Conservation (phyloP, 2,797 vertebrate genomes). For the Anguilla marmorata region DNA sequence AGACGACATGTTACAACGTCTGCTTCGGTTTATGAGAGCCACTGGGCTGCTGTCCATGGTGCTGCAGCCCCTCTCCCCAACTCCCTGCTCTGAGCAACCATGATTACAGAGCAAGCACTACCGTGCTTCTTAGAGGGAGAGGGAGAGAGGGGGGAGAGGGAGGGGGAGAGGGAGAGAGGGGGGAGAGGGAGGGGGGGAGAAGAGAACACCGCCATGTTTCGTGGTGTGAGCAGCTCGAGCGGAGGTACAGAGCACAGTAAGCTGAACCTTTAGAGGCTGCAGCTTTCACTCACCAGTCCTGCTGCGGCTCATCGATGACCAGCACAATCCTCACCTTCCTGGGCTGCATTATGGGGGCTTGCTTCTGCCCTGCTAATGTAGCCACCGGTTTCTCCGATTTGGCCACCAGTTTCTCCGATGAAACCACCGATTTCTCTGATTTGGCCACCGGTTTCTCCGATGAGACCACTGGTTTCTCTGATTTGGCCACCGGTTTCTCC, state of each 20-base stretch:
- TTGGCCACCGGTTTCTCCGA: not conserved
- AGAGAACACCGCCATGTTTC: not conserved
- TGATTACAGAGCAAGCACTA: not conserved
- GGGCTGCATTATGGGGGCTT: conserved; percentile 73
- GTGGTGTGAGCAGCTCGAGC: not conserved
- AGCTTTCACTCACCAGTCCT: conserved; percentile 85
- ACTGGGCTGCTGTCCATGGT: not conserved
- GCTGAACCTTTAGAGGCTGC: not conserved
- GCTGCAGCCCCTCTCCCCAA: not conserved
- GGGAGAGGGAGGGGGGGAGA: not conserved
- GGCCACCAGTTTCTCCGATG: not conserved
- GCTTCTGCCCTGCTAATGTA: conserved; percentile 75
- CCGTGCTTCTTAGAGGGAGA: not conserved
- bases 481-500: not conserved
- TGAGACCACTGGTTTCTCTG: not conserved
- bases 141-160: not conserved
- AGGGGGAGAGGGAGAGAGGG: not conserved
- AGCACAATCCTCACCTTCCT: conserved; percentile 91
- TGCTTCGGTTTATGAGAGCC: not conserved
- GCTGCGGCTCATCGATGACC: conserved; percentile 88
- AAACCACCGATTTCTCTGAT: not conserved
- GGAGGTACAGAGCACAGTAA: conserved; percentile 15
- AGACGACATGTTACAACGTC: not conserved
- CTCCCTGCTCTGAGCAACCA: not conserved
- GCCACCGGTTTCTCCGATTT: not conserved